Percentiles rank a stretch among this genome's conserved stretches.
phyloP scores from a whole-genome alignment of 1,140 invertebrate species.

The Andricus grossulariae region DNA sequence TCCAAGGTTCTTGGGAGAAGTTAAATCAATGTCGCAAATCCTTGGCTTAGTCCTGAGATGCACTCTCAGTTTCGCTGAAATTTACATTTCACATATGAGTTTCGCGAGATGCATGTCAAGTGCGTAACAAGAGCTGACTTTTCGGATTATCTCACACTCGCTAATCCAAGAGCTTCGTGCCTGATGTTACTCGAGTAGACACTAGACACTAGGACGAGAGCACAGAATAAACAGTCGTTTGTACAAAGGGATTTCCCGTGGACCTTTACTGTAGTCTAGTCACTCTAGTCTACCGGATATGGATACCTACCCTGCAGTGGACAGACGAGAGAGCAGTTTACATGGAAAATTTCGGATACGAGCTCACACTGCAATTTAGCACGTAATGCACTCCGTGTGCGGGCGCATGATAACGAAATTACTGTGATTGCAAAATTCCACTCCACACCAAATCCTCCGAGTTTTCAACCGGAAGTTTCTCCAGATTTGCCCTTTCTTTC shows the following conservation, averaged over 20 bases:
- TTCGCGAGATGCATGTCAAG: conserved; percentile 36
- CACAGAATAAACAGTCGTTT: conserved; percentile 9
- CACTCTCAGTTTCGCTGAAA: conserved; percentile 16
- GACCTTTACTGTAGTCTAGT: conserved; percentile 12
- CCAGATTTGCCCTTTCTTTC: not conserved
- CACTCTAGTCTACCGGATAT: conserved; percentile 18
- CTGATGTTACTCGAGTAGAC: conserved; percentile 38
- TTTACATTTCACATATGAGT: conserved; percentile 13
- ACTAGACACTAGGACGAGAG: conserved; percentile 26
- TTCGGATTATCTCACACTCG: conserved; percentile 40
- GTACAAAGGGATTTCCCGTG: conserved; percentile 39
- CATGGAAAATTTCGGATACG: conserved; percentile 30
- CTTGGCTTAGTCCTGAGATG: not conserved
- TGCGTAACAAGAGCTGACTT: conserved; percentile 41
- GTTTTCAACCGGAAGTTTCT: not conserved
- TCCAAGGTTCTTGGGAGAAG: not conserved
- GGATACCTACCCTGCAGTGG: conserved; percentile 16
- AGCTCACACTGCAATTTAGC: conserved; percentile 28
- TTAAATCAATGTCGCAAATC: conserved; percentile 12
- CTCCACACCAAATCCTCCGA: not conserved
- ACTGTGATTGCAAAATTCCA: conserved; percentile 35
- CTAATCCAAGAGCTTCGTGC: conserved; percentile 34
- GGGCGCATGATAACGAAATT: conserved; percentile 38
- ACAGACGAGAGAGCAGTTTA: conserved; percentile 27
- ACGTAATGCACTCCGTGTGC: not conserved